Evolutionary conservation across 2,113 vertebrate genomes (phyloP), one percentile per base, ranked within the genome.

Genomic region (Bombycilla garrulus): DNA sequence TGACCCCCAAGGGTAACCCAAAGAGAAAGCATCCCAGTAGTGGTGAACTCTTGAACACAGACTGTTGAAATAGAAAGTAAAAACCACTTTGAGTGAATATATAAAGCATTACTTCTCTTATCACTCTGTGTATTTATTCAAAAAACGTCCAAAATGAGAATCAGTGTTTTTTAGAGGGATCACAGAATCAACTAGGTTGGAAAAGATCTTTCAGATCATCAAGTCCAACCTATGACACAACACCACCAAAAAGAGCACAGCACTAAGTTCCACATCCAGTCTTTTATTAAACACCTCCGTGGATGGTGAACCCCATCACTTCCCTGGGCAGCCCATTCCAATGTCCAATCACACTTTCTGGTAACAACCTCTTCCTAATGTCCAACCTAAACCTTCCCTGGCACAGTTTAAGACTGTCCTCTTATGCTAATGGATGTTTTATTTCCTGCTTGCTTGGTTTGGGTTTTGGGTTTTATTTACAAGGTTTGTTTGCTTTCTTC

Each of bases 1-100:
- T 99, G 94, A 99, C 99, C 21, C 99, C 99, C 97, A 99, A 97
- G 22, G 99, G 99, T 60, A 99, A 98, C 64, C 99, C 99, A 29
- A 99, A 99, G 86, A 99, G 99, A 97, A 99, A 99, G 98, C 99
- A 99, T 96, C 98, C 99, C 97, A 99, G 98, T 54, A 99, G 96
- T 0, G 99, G 99, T 35, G 99, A 99, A 97, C 99, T 99, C 97
- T 98, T 99, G 96, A 99, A 99, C 78, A 99, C 98, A 5, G 99
- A 99, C 99, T 99, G 98, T 78, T 87, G 96, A 58, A 67, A 97
- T 38, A 97, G 2, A 96, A 93, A 82, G 77, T 48, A 45, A 95
- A 70, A 65, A 72, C 12, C 33, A 57, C 58, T 85, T 81, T 64
- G 42, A 87, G 15, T 56, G 28, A 91, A 53, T 26, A 79, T 5